Base-by-base conservation (phyloP, 1,140 invertebrate genomes). In the Bombus fervidus region DNA sequence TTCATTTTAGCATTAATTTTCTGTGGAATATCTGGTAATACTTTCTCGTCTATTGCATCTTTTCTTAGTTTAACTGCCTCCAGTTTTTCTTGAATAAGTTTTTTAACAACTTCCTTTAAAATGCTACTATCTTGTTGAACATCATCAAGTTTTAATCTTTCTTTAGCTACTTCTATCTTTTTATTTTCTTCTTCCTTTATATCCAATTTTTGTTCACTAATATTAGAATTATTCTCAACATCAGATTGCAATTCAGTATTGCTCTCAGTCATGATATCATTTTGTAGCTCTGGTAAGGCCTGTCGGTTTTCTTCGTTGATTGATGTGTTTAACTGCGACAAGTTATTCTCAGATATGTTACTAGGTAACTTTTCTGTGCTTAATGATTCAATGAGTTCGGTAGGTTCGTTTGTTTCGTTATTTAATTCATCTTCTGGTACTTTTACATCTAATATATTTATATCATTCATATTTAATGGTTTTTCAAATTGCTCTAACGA, bases 11-110 rank as follows among this genome's bases (percentile, higher is more conserved):
- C 53, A 78, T 73, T 68, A 57, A 69, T 75, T 87, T 89, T 71
- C 31, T 73, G 31, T 13, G 84, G 47, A 90, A 83, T 85, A 53
- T 92, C 86, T 79, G 79, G 41, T 53, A 90, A 83, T n/a, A 73
- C 76, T 78, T 8, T 90, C 80, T 87, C 72, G n/a, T 83, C 86
- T 9, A 64, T 68, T 1, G 39, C 8, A 9, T 93, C 90, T 66
- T 86, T 91, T 77, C 85, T 92, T 3, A 85, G 80, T 68, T 91
- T 91, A 15, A 89, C 90, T 87, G 95, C 93, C 74, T 92, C 90
- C 86, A 92, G 92, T 81, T 94, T 95, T 74, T 93, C 92, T 89
- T 93, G 91, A 66, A 95, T 95, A 25, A 94, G 81, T 90, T 94
- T 94, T 78, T 93, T 94, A 13, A 94, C 90, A 28, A 92, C 91